Evolutionary conservation across 92 coral and sea anemone species (phyloP), one percentile per base, ranked within the genome.

Genomic region (Porites rus): DNA sequence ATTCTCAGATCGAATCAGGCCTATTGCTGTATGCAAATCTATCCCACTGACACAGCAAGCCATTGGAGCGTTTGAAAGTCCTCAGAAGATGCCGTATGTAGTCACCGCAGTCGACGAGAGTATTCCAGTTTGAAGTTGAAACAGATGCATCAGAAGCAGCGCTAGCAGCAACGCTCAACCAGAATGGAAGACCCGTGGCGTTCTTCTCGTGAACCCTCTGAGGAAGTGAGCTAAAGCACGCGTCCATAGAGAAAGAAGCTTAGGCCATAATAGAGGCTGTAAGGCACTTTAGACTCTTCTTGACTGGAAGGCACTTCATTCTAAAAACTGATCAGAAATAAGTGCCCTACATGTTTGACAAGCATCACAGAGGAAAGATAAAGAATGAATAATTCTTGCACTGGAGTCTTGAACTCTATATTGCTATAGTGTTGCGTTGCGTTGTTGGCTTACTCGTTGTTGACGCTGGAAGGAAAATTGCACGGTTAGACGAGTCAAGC

Each of bases 121-220:
- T 81, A 61, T 89, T 24, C 86, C 92, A 7, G n/a, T 92, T 88
- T 65, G 89, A 91, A 31, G 94, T 91, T 14, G 94, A 91, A 50
- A 76, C 91, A 1, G 91, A 91, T 87, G 87, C 69, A 13, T 88
- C 92, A n/a, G 89, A 84, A 8, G 92, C 77, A 62, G 89, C 86
- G 12, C 24, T 89, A 28, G 89, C 88, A 69, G 92, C 84, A 7
- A 88, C 88, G 7, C 91, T 74, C 83, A 88, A 62, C 84, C 88
- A 88, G 69, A 53, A 82, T 52, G 91, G 60, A 54, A 67, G 74
- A n/a, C 73, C 91, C 8, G 87, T 74, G 1, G 69, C 87, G 22
- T 81, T 88, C 84, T 76, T 82, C 46, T 76, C 78, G 19, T 50
- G 72, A 18, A 75, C 91, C 25, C 54, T 88, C 9, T 77, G 72